Evolutionary conservation across 2,888 invertebrate species (phyloP).

Genomic region (Oscheius onirici): DNA sequence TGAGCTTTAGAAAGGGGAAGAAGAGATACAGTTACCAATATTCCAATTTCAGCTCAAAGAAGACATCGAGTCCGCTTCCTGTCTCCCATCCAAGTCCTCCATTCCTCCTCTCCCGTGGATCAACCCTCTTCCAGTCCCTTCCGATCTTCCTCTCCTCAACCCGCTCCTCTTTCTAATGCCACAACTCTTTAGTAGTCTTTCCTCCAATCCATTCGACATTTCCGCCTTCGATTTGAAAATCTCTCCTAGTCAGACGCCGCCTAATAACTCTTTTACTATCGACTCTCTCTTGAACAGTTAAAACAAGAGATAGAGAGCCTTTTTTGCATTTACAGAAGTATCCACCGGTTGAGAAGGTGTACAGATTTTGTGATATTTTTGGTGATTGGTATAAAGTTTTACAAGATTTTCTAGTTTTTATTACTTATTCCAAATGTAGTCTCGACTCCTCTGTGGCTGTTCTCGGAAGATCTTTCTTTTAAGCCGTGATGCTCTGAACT

Average conservation of each 20-base stretch:
- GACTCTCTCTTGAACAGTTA: conserved; percentile 25
- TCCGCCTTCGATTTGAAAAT: conserved; percentile 20
- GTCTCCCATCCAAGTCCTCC: background rate
- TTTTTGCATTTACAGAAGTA: too few relatives aligned
- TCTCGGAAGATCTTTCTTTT: too few relatives aligned
- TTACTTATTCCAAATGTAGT: too few relatives aligned
- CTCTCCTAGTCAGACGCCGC: conserved; percentile 26
- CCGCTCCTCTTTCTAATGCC: conserved; percentile 48
- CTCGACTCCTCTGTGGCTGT: too few relatives aligned
- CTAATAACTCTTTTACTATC: conserved; percentile 15
- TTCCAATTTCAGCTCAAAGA: conserved; percentile 16
- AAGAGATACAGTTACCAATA: background rate
- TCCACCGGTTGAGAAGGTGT: too few relatives aligned
- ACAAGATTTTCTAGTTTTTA: too few relatives aligned
- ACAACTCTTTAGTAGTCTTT: conserved; percentile 35
- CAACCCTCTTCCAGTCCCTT: conserved; percentile 1
- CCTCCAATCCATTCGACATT: conserved; percentile 25
- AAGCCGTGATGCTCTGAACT: too few relatives aligned
- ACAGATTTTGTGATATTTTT: too few relatives aligned
- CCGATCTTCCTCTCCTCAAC: conserved; percentile 36
- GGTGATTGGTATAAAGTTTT: too few relatives aligned
- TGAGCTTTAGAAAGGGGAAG: too few relatives aligned
- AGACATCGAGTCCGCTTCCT: background rate
- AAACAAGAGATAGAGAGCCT: too few relatives aligned
- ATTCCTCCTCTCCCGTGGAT: conserved; percentile 11